Conservation (phyloP, 2,888 invertebrate species). For the Tupiocoris notatus region DNA sequence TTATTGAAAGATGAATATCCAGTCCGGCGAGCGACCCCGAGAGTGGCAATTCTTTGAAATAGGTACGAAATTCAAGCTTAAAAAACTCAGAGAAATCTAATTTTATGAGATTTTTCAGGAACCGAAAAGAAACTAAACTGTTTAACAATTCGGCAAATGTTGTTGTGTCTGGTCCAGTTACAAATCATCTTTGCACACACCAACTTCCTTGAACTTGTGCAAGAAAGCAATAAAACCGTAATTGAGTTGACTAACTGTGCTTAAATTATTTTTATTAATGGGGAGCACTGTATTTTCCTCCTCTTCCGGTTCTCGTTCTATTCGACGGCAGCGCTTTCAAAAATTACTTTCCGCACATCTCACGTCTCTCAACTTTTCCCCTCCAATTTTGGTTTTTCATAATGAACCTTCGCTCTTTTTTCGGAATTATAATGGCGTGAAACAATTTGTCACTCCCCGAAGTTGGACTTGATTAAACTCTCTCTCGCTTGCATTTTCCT, state of each 20-base stretch:
- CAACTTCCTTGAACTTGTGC: neutral
- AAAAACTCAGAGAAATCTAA: no score
- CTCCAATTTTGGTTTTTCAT: conserved; percentile 8
- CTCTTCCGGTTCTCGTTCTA: conserved; percentile 12
- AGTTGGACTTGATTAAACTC: conserved; percentile 40
- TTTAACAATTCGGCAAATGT: no score
- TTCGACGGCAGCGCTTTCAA: conserved; percentile 2
- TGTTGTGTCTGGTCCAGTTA: no score
- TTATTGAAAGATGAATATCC: no score
- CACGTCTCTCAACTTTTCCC: neutral
- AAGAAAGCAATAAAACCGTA: conserved; percentile 13
- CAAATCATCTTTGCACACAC: neutral
- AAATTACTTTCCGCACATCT: conserved; percentile 37
- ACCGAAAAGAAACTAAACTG: no score
- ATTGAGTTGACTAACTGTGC: conserved; percentile 27
- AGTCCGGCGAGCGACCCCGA: no score
- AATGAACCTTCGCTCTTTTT: conserved; percentile 23
- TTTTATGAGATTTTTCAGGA: no score
- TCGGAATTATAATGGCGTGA: conserved; percentile 39
- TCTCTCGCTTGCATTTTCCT: conserved; percentile 13
- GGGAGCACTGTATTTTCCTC: conserved; percentile 24
- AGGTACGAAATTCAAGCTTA: no score
- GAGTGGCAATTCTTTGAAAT: no score
- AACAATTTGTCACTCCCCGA: conserved; percentile 40
- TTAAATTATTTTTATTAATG: conserved; percentile 31